phyloP scores from a whole-genome alignment of 2,888 invertebrate genomes.

The Hydriomena furcata region DNA sequence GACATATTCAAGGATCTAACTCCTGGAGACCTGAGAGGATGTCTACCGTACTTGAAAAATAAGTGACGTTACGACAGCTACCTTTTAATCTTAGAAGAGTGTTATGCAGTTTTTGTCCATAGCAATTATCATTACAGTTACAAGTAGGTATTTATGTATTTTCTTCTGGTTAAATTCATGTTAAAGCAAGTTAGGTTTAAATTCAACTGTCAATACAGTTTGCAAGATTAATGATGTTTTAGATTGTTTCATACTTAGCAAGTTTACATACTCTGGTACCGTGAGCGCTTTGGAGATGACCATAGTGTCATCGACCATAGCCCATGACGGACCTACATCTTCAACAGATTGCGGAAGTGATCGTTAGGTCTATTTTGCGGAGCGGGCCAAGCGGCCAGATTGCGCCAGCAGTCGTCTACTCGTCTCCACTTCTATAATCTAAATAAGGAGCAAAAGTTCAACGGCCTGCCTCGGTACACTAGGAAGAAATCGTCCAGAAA shows the following conservation, averaged over 20 bases:
- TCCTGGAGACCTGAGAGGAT: too few relatives aligned
- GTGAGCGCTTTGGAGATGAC: background rate
- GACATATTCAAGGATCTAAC: too few relatives aligned
- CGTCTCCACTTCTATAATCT: constrained; percentile 80
- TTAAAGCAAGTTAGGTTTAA: too few relatives aligned
- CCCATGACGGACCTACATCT: constrained; percentile 39
- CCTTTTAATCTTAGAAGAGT: constrained; percentile 15
- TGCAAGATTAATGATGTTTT: too few relatives aligned
- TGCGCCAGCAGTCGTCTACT: constrained; percentile 73
- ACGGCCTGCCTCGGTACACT: constrained; percentile 67
- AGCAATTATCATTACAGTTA: background rate
- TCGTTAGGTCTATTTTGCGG: constrained; percentile 69
- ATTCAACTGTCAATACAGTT: too few relatives aligned
- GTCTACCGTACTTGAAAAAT: too few relatives aligned
- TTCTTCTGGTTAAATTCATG: too few relatives aligned
- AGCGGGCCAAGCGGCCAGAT: constrained; percentile 59
- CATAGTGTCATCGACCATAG: constrained; percentile 13
- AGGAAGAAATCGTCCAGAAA: constrained; percentile 64
- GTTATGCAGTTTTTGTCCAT: background rate
- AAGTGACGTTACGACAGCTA: too few relatives aligned
- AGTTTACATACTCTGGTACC: too few relatives aligned
- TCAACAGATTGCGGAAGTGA: constrained; percentile 69
- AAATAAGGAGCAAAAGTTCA: constrained; percentile 83
- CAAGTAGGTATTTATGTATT: too few relatives aligned
- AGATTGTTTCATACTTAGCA: too few relatives aligned